These are phyloP conservation scores for Drosophila rellima DNA, from an alignment of 2,888 invertebrate species.

Conservation along the genomic window DNA sequence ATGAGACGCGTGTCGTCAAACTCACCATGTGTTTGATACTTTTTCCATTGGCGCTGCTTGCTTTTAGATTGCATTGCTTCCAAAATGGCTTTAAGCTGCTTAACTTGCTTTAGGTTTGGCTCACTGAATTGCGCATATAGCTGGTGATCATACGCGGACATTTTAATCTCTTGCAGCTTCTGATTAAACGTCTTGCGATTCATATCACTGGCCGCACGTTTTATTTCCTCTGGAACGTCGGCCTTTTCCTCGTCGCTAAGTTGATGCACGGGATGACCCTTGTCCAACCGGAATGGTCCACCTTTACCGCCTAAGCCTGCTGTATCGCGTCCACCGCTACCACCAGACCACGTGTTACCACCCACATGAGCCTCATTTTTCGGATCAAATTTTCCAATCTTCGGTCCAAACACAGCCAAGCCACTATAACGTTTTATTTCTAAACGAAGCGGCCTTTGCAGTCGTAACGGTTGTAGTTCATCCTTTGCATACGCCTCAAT, in stretches of 20 bases:
- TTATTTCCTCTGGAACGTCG: constrained; percentile 95
- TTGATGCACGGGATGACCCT: constrained; percentile 97
- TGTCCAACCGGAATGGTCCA: constrained; percentile 97
- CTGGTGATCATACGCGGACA: constrained; percentile 97
- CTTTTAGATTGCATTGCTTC: constrained; percentile 96
- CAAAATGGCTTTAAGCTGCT: constrained; percentile 93
- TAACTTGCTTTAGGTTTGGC: constrained; percentile 91
- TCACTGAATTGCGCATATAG: constrained; percentile 93
- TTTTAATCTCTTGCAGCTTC: constrained; percentile 94
- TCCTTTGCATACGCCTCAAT: constrained; percentile 87
- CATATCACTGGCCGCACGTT: constrained; percentile 96
- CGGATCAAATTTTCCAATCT: constrained; percentile 96
- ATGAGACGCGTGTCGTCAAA: constrained; percentile 97
- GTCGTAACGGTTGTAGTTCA: constrained; percentile 81
- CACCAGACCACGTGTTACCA: constrained; percentile 98
- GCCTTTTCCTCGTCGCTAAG: constrained; percentile 95
- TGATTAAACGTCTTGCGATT: constrained; percentile 95
- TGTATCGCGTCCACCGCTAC: constrained; percentile 96
- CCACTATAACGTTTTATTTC: constrained; percentile 91
- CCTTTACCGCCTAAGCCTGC: constrained; percentile 98
- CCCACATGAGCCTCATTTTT: constrained; percentile 97
- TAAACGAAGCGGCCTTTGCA: constrained; percentile 89
- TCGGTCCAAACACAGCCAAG: constrained; percentile 89
- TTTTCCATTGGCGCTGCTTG: constrained; percentile 96
- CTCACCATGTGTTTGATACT: constrained; percentile 97